Base-by-base conservation (phyloP, 1,140 invertebrate species). In the Drosophila busckii region DNA sequence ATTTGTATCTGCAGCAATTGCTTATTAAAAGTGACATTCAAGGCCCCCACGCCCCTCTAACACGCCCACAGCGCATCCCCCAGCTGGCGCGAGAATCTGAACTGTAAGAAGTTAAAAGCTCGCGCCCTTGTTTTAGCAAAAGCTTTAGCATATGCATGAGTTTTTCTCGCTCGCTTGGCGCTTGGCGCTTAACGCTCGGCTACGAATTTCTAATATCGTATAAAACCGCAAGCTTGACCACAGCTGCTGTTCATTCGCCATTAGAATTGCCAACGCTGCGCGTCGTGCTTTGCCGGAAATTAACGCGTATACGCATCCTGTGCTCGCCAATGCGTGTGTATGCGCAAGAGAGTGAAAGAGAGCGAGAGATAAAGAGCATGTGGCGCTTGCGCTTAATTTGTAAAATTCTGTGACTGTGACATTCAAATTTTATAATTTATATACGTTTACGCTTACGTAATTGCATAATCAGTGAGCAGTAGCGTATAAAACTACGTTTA, bases 221-320 rank as follows among this genome's bases (percentile, higher is more conserved):
- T 82, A 82, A 83, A 82, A 83, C 75, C 76, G 69, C 76, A 70
- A 83, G 76, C 76, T 82, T 82, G 75, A 82, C 75, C 75, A 70
- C 53, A 53, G 54, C 34, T 42, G 53, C 65, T 37, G 76, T 73
- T 83, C 75, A 82, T 66, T 82, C 70, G 65, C 64, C 59, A 69
- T 82, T 82, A 80, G 75, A 80, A 82, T 68, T 65, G 69, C 60
- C 59, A 61, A 38, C 52, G 55, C 42, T 9, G 59, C 69, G 75
- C 64, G 59, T 82, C 73, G 41, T 22, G 35, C 20, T 15, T 19
- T 17, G 26, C 60, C 70, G 70, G 62, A 71, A 71, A 64, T 60
- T 42, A 6, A 38, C 35, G 55, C 37, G 41, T 34, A 58, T 44
- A 28, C 44, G 45, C 35, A 64, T 76, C 71, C 70, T 76, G 41